Conservation (phyloP, 2,888 invertebrate genomes). For the Agrochola circellaris region DNA sequence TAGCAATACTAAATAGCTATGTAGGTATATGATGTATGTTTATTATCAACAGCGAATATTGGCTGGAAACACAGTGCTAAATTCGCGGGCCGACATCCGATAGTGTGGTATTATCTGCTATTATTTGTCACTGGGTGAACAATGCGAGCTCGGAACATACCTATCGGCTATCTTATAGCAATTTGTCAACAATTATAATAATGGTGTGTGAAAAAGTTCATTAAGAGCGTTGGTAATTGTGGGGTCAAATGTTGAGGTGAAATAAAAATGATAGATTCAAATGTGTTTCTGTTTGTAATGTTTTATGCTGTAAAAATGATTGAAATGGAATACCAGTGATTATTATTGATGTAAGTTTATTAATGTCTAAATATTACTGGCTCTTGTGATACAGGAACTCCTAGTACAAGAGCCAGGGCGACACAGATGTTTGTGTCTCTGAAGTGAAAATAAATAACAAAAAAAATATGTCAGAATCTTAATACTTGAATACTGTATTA, state of each 20-base stretch:
- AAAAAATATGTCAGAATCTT: too few species aligned
- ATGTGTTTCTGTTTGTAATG: background rate
- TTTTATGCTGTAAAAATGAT: background rate
- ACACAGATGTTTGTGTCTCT: too few species aligned
- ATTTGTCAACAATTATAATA: constrained; percentile 85
- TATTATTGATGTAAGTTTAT: background rate
- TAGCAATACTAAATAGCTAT: constrained; percentile 45
- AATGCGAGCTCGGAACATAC: constrained; percentile 82
- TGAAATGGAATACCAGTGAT: background rate
- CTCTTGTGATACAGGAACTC: too few species aligned
- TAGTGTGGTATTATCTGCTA: constrained; percentile 89
- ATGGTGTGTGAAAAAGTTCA: constrained; percentile 72
- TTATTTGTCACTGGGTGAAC: constrained; percentile 90
- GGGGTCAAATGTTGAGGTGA: constrained; percentile 49
- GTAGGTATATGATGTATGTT: constrained; percentile 80
- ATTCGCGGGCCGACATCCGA: constrained; percentile 87
- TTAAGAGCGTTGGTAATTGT: constrained; percentile 61
- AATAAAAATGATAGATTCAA: constrained; percentile 24
- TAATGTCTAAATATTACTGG: background rate
- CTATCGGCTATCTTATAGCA: constrained; percentile 82
- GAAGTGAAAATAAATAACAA: too few species aligned
- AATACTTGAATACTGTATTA: background rate
- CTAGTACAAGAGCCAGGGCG: too few species aligned
- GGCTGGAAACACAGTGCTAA: constrained; percentile 89
- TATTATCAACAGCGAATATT: constrained; percentile 88